Evolutionary conservation across 1,140 invertebrate species (phyloP).

Genomic region (Pissodes strobi): DNA sequence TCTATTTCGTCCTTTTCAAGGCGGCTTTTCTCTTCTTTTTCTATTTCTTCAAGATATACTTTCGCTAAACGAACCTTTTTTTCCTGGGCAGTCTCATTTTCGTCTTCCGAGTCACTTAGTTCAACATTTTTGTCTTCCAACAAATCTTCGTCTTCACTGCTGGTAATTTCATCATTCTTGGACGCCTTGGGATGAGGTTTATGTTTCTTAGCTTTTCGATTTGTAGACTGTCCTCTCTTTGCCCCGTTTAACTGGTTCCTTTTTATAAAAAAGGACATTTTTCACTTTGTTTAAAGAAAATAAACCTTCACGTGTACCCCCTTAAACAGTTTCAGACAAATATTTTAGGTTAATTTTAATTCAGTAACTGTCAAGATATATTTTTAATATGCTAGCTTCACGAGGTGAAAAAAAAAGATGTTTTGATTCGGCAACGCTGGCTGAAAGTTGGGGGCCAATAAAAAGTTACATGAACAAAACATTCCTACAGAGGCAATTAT

Average conservation of each 20-base stretch:
- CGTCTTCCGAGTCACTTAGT: conserved; percentile 66
- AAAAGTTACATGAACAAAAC: too few relatives aligned
- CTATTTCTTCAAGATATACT: conserved; percentile 84
- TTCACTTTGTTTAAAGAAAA: background rate
- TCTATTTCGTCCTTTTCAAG: conserved; percentile 63
- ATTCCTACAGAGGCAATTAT: too few relatives aligned
- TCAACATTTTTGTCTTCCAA: conserved; percentile 60
- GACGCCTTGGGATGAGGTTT: conserved; percentile 40
- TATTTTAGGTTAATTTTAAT: too few relatives aligned
- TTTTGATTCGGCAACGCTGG: too few relatives aligned
- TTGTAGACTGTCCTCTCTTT: conserved; percentile 47
- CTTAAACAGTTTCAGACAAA: background rate
- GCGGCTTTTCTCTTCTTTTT: conserved; percentile 67
- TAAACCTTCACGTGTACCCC: conserved; percentile 16
- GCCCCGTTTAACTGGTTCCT: conserved; percentile 61
- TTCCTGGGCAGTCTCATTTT: conserved; percentile 84
- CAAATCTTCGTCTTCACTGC: conserved; percentile 56
- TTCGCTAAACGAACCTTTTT: conserved; percentile 88
- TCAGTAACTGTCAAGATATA: too few relatives aligned
- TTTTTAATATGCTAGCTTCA: too few relatives aligned
- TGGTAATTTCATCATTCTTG: conserved; percentile 55
- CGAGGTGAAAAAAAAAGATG: too few relatives aligned
- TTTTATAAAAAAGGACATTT: conserved; percentile 65
- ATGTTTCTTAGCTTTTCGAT: conserved; percentile 41
- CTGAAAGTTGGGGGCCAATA: too few relatives aligned